Evolutionary conservation across 2,888 invertebrate species (phyloP).

Genomic region (Oeneis ivallda): DNA sequence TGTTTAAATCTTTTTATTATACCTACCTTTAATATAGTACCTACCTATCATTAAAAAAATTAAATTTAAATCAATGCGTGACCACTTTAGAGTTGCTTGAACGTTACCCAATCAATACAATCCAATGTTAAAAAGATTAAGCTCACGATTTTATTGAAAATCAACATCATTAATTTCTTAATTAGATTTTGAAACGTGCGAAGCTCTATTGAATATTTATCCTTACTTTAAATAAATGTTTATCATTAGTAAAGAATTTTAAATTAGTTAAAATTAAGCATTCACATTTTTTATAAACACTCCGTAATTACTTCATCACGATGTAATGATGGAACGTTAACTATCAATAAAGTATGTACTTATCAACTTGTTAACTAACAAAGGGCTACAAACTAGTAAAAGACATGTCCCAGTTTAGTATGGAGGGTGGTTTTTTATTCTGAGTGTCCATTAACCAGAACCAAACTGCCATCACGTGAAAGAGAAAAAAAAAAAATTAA

Average conservation of each 20-base stretch:
- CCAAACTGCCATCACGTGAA: too few species aligned
- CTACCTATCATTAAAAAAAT: not conserved
- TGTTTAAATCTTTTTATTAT: too few species aligned
- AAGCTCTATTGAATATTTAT: conserved; percentile 9
- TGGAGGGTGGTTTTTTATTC: too few species aligned
- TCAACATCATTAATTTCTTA: conserved; percentile 18
- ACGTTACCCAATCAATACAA: conserved; percentile 11
- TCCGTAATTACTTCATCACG: conserved; percentile 15
- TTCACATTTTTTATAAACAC: conserved; percentile 8
- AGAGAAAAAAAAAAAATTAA: too few species aligned
- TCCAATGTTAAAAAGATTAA: conserved; percentile 13
- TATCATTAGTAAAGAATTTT: conserved; percentile 17
- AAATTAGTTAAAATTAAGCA: conserved; percentile 14
- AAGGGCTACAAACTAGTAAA: not conserved
- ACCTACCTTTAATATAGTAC: too few species aligned
- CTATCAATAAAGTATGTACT: not conserved
- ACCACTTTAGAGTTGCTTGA: not conserved
- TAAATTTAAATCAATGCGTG: not conserved
- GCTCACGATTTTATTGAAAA: conserved; percentile 20
- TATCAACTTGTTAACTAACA: too few species aligned
- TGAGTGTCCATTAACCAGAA: too few species aligned
- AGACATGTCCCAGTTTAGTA: too few species aligned
- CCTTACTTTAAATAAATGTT: conserved; percentile 20
- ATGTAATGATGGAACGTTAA: conserved; percentile 7
- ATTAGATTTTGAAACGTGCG: conserved; percentile 27